Evolutionary conservation across 2,113 vertebrate genomes (phyloP).

Genomic region (Malurus elegans): DNA sequence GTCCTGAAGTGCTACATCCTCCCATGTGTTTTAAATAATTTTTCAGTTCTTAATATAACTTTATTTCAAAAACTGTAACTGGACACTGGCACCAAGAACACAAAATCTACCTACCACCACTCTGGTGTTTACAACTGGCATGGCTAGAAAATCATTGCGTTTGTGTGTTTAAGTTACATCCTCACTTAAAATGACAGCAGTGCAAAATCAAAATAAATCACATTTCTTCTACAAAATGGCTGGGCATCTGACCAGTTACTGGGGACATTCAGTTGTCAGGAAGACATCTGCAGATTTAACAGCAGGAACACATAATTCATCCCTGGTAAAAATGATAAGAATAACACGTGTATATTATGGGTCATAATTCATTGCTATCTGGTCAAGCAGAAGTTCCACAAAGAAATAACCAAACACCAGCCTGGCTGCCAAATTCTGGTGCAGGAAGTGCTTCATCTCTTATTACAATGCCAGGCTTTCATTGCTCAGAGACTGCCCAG

Average conservation of each 20-base stretch:
- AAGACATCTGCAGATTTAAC: neutral
- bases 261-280: neutral
- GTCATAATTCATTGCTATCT: neutral
- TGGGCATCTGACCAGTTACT: neutral
- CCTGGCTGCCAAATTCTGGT: neutral
- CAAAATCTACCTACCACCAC: neutral
- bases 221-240: neutral
- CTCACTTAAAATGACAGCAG: neutral
- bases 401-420: neutral
- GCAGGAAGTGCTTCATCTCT: neutral
- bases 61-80: neutral
- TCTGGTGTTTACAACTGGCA: neutral
- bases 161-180: neutral
- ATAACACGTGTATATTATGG: neutral
- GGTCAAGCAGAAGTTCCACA: neutral
- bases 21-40: neutral
- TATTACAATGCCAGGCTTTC: neutral
- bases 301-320: neutral
- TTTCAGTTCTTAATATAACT: neutral
- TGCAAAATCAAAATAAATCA: neutral
- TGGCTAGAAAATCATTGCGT: neutral
- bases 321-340: neutral
- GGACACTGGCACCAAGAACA: neutral
- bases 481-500: neutral
- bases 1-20: neutral